Evolutionary conservation across 2,113 vertebrate genomes (phyloP).

Genomic region (Machaerirhynchus nigripectus): DNA sequence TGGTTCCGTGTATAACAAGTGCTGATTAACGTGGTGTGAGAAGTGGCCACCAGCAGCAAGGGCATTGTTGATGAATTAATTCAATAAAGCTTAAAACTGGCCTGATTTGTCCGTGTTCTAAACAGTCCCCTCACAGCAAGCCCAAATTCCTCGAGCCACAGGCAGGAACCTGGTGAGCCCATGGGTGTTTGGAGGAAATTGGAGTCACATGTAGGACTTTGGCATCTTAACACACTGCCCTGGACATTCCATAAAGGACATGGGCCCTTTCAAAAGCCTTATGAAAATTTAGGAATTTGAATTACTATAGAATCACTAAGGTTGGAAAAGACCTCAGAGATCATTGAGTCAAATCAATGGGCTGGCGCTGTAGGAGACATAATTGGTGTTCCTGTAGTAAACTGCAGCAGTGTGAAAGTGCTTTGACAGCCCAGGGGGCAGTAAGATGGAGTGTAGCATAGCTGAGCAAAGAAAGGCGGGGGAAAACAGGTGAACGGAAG

Average conservation of each 20-base stretch:
- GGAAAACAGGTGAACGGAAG: neutral
- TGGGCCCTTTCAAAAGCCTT: neutral
- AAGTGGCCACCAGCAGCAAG: neutral
- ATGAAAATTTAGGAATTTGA: neutral
- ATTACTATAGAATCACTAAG: neutral
- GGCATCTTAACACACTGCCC: neutral
- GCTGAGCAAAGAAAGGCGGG: neutral
- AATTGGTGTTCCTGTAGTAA: neutral
- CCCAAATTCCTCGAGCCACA: rapidly evolving
- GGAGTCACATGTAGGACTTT: neutral
- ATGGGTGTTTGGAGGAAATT: neutral
- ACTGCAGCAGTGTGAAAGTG: neutral
- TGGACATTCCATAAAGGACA: neutral
- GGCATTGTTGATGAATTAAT: neutral
- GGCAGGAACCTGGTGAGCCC: neutral
- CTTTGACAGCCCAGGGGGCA: neutral
- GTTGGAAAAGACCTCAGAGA: neutral
- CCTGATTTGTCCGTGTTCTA: neutral
- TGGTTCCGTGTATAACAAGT: neutral
- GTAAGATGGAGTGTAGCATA: neutral
- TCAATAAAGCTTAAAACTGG: neutral
- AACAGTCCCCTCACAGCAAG: neutral
- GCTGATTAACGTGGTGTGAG: neutral
- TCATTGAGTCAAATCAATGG: neutral
- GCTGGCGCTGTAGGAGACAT: neutral